A percentile compares a stretch with the other conserved stretches of the same genome.
phyloP scores from a whole-genome alignment of 64 coral and sea anemone genomes.

The Anthopleura sola region DNA sequence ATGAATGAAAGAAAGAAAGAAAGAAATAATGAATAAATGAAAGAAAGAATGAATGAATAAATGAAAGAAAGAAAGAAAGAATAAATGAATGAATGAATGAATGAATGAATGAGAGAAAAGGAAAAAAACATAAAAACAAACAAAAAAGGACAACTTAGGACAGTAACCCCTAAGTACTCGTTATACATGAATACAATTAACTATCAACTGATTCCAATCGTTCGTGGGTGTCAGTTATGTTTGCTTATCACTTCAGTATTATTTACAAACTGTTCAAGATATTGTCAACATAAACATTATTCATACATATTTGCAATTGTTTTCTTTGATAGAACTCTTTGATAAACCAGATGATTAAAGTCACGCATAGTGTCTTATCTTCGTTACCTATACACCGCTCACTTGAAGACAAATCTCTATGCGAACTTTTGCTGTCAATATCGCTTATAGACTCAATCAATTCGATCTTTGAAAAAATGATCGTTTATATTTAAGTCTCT shows the following conservation, averaged over 20 bases:
- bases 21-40: neutral
- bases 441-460: neutral
- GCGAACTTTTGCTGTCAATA: neutral
- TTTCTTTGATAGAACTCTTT: neutral
- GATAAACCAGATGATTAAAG: neutral
- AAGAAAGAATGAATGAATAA: too few species aligned
- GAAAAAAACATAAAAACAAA: too few species aligned
- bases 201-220: too few species aligned
- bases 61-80: too few species aligned
- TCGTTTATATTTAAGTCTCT: neutral
- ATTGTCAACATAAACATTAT: neutral
- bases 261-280: neutral
- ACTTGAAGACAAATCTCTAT: neutral
- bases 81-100: too few species aligned
- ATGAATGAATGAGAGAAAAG: too few species aligned
- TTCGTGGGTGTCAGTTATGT: neutral
- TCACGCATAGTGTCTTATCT: neutral
- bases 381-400: neutral
- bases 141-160: neutral
- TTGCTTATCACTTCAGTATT: neutral
- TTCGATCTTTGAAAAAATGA: neutral
- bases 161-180: too few species aligned
- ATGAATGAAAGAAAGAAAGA: neutral
- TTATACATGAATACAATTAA: too few species aligned
- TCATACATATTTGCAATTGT: slow-evolving; percentile 20